Conservation (phyloP, 2,113 vertebrate genomes). For the Peromyscus californicus region DNA sequence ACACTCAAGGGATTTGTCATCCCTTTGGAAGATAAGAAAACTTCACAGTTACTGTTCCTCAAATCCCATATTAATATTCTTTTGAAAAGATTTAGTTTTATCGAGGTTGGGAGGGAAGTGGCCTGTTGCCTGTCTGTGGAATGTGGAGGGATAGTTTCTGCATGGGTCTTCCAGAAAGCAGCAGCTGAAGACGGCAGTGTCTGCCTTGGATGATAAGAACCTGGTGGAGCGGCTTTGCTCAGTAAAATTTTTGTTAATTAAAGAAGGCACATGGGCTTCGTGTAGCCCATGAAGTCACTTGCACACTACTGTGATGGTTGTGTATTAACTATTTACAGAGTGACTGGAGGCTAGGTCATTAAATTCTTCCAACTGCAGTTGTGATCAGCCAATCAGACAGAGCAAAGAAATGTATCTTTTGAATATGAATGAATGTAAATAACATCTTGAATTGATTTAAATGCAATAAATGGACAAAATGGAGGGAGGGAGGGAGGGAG, state of each 20-base stretch:
- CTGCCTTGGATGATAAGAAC: neutral
- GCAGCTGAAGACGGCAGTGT: neutral
- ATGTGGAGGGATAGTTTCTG: neutral
- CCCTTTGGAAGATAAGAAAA: constrained; percentile 9
- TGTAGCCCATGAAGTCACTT: neutral
- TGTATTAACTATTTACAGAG: constrained; percentile 24
- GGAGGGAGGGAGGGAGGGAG: neutral
- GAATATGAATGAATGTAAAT: constrained; percentile 71
- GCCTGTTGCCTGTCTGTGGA: neutral
- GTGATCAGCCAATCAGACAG: constrained; percentile 26
- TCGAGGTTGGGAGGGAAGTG: constrained; percentile 2
- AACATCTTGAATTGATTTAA: constrained; percentile 65
- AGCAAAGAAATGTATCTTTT: constrained; percentile 8
- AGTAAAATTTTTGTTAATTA: constrained; percentile 29
- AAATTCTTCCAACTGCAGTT: constrained; percentile 51
- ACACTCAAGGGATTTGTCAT: neutral
- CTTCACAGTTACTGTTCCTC: neutral
- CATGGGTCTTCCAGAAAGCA: neutral
- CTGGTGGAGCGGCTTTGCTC: neutral
- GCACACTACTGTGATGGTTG: neutral
- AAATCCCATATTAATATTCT: neutral
- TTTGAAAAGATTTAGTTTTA: constrained; percentile 33
- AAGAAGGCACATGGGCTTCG: neutral
- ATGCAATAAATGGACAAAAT: constrained; percentile 35
- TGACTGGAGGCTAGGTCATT: neutral